Evolutionary conservation across 2,797 vertebrate species (phyloP), one percentile per base, ranked within the genome.

Genomic region (Botia kubotai): DNA sequence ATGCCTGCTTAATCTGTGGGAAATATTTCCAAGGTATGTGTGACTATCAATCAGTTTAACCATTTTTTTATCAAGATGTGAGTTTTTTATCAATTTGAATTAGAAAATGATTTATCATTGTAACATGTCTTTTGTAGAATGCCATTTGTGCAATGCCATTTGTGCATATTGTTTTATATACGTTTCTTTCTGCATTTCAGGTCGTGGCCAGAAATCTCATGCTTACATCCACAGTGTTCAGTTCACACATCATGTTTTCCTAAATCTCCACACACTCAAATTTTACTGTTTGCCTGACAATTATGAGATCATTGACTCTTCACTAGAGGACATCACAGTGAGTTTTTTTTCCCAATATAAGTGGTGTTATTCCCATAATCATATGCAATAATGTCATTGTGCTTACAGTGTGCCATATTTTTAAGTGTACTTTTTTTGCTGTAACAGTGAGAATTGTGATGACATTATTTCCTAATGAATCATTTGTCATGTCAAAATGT

Each of bases 281-380:
- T 99, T 99, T 87, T 98, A 99, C 90, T 99, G 98, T 85, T 93
- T 99, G 76, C 98, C 98, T 0, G 98, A 99, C 92, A 99, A 99
- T 92, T 99, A 99, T 4, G 97, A 98, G 90, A 98, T 99, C 92
- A 98, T 99, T 0, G 98, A 99, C 87, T 99, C 98, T 6, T 98
- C 97, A 0, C 89, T 99, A 12, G 98, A 99, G 87, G 98, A 99
- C 84, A 97, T 99, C 88, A 99, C 98, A 3, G 97, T 98, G 80
- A 14, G 94, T 87, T 50, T 60, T 17, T 63, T 29, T 13, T 26
- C 23, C 19, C 16, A 29, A 52, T 36, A 48, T 67, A 10, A 10
- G 43, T 46, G 10, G 11, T 46, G 43, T 10, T 46, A 46, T 46
- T 46, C 7, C 43, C 10, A 10, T 53, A 53, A 53, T 53, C 52